Evolutionary conservation across 2,113 vertebrate species (phyloP).

Genomic region (Casuarius casuarius): DNA sequence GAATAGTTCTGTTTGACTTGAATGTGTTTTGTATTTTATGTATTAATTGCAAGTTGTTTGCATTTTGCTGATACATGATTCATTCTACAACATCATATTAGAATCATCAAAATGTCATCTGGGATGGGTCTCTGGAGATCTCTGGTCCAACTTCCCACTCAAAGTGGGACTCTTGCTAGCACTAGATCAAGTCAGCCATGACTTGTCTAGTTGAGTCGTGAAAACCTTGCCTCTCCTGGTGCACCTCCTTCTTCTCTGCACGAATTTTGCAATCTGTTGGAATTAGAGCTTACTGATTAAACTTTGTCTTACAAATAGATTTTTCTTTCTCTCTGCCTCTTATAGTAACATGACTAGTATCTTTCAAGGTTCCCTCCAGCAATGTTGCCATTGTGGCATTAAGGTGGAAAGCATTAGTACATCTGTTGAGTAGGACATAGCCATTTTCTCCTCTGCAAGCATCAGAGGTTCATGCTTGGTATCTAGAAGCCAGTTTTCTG

Average conservation of each 20-base stretch:
- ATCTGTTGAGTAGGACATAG: neutral
- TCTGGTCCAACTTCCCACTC: fast-evolving
- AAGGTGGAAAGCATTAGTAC: neutral
- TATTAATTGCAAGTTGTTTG: neutral
- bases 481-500: neutral
- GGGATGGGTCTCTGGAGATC: neutral
- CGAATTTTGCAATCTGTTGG: neutral
- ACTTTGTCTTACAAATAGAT: neutral
- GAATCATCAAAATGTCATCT: neutral
- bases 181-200: neutral
- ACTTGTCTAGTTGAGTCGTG: neutral
- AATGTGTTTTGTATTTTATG: neutral
- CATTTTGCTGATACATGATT: neutral
- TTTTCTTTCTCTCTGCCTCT: neutral
- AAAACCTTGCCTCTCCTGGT: neutral
- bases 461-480: neutral
- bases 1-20: neutral
- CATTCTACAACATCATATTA: neutral
- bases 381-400: fast-evolving
- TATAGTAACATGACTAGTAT: neutral
- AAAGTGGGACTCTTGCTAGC: neutral
- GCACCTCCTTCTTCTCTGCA: neutral
- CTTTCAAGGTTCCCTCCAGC: neutral
- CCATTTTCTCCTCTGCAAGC: neutral
- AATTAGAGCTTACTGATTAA: neutral